A percentile compares a stretch with the other conserved stretches of the same genome.
Conservation (phyloP, 1,140 invertebrate genomes). For the Philaenus spumarius region DNA sequence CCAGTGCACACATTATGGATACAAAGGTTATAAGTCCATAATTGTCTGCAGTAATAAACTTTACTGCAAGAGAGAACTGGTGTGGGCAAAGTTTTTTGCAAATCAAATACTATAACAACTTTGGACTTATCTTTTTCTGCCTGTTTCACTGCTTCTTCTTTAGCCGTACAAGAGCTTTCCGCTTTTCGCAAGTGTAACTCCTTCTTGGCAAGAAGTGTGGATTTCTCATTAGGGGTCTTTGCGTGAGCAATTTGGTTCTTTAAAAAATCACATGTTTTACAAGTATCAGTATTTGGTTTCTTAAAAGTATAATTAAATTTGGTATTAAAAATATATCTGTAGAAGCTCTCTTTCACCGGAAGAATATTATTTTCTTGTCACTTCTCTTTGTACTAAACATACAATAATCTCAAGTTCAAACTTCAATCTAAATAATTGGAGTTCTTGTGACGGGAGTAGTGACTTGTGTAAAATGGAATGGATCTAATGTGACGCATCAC, state of each 20-base stretch:
- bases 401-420: no score
- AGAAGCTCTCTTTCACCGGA: not conserved
- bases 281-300: not conserved
- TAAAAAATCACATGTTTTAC: slow-evolving; percentile 3
- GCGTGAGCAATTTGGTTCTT: not conserved
- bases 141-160: not conserved
- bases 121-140: not conserved
- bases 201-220: not conserved
- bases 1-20: not conserved
- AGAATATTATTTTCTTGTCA: no score
- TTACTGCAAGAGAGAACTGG: not conserved
- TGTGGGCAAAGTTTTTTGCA: slow-evolving; percentile 10
- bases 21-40: slow-evolving; percentile 9
- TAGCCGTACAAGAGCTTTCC: not conserved
- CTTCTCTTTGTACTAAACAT: no score
- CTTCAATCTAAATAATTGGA: no score
- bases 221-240: not conserved
- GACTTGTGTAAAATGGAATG: no score
- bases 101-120: slow-evolving; percentile 3
- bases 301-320: slow-evolving; percentile 1
- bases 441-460: no score
- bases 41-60: slow-evolving; percentile 11
- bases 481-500: no score
- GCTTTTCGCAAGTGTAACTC: not conserved
- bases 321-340: not conserved